Conservation (phyloP, 2,113 vertebrate species). For the Amblyopsis rosae region DNA sequence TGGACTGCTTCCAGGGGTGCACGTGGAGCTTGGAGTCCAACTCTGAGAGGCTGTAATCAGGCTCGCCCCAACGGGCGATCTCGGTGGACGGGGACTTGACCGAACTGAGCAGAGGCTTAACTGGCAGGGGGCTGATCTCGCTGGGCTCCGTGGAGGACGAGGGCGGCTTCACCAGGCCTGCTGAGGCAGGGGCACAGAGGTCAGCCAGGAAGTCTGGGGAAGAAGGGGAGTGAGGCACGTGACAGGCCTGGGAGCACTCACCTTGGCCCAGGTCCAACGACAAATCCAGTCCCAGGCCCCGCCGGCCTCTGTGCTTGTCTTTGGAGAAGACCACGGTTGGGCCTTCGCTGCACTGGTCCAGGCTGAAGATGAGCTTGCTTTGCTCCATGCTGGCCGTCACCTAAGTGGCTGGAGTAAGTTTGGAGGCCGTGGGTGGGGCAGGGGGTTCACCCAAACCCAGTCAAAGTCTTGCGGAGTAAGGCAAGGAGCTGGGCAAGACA, state of each 20-base stretch:
- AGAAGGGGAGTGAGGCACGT: slow-evolving; percentile 48
- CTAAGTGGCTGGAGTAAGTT: slow-evolving; percentile 16
- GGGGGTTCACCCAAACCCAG: slow-evolving; percentile 14
- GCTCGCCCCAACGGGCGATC: slow-evolving; percentile 71
- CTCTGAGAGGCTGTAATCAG: slow-evolving; percentile 75
- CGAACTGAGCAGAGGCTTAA: slow-evolving; percentile 72
- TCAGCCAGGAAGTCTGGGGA: slow-evolving; percentile 73
- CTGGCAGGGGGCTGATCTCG: slow-evolving; percentile 74
- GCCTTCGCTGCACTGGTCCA: slow-evolving; percentile 59
- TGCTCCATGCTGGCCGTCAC: slow-evolving; percentile 51
- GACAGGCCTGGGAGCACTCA: slow-evolving; percentile 32
- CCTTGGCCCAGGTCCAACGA: slow-evolving; percentile 38
- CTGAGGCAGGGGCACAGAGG: slow-evolving; percentile 50
- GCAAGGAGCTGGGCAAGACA: background rate
- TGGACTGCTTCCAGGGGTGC: slow-evolving; percentile 74
- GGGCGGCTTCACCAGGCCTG: slow-evolving; percentile 70
- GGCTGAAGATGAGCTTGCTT: slow-evolving; percentile 65
- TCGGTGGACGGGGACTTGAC: slow-evolving; percentile 79
- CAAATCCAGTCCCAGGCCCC: slow-evolving; percentile 50
- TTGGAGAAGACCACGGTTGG: slow-evolving; percentile 60
- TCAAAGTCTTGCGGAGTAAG: background rate
- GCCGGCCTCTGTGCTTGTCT: slow-evolving; percentile 42
- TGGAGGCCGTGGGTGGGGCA: too few relatives aligned
- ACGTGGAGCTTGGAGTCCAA: slow-evolving; percentile 79
- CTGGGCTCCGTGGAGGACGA: slow-evolving; percentile 87